A percentile compares a stretch with the other conserved stretches of the same genome.
Evolutionary conservation across 2,888 invertebrate genomes (phyloP).

Genomic region (Lycaena phlaeas): DNA sequence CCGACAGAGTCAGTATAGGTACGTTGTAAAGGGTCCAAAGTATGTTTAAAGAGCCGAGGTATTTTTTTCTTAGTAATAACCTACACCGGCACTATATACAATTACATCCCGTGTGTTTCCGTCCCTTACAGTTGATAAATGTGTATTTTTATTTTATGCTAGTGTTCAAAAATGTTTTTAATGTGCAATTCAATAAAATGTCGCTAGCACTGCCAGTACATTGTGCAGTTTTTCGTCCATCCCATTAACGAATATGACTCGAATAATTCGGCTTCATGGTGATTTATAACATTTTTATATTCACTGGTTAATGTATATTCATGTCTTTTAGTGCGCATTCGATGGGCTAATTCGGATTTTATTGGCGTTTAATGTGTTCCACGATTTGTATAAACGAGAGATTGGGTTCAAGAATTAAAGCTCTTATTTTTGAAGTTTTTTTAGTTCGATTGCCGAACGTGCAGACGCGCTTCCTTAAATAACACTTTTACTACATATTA

Average conservation of each 20-base stretch:
- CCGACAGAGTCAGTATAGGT: no score
- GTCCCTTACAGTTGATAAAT: conserved; percentile 25
- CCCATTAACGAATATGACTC: conserved; percentile 9
- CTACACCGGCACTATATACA: no score
- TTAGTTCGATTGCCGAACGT: no score
- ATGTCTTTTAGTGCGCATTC: conserved; percentile 12
- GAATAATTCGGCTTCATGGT: conserved; percentile 14
- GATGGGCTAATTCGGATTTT: conserved; percentile 17
- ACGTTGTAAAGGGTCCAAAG: no score
- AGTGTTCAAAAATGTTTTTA: conserved; percentile 29
- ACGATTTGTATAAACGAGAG: background rate
- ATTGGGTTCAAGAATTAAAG: no score
- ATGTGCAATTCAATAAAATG: conserved; percentile 30
- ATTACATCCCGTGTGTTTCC: conserved; percentile 12
- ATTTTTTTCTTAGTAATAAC: no score
- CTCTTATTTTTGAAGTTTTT: no score
- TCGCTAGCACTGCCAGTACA: conserved; percentile 12
- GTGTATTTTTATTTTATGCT: conserved; percentile 29
- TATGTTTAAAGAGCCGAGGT: no score
- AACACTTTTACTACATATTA: no score
- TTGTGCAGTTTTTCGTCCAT: conserved; percentile 7
- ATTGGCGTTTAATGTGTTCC: conserved; percentile 8
- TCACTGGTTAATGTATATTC: conserved; percentile 12
- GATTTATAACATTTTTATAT: conserved; percentile 10
- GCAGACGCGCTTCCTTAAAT: no score